These are phyloP conservation scores for Oxyscelio sp. DNA, from an alignment of 2,888 invertebrate species.

Conservation along the genomic window DNA sequence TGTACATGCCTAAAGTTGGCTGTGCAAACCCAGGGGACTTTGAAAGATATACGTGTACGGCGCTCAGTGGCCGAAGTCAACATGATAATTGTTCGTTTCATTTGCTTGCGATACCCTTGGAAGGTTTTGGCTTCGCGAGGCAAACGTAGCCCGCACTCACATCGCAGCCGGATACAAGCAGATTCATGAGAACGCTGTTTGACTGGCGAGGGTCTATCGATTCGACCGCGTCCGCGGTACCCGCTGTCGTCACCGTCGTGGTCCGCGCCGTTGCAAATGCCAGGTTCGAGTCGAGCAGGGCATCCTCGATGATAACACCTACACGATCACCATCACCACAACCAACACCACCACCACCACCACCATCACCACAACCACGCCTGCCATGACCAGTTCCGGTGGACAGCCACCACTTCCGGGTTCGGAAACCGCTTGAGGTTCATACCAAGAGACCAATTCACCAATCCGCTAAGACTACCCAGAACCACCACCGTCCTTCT, in stretches of 20 bases:
- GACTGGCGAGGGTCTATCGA: slow-evolving; percentile 89
- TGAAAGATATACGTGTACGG: slow-evolving; percentile 23
- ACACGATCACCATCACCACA: no score
- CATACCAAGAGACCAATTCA: slow-evolving; percentile 80
- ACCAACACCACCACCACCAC: slow-evolving; percentile 81
- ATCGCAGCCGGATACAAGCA: slow-evolving; percentile 98
- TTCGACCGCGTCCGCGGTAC: no score
- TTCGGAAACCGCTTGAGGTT: slow-evolving; percentile 87
- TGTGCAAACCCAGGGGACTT: no score
- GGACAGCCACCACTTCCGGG: slow-evolving; percentile 82
- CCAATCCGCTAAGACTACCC: slow-evolving; percentile 77
- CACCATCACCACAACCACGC: slow-evolving; percentile 83
- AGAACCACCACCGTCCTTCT: slow-evolving; percentile 80
- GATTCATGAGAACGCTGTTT: slow-evolving; percentile 97
- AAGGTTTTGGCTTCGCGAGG: slow-evolving; percentile 90
- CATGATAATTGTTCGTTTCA: slow-evolving; percentile 77
- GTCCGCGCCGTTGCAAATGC: slow-evolving; percentile 41
- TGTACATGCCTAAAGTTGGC: no score
- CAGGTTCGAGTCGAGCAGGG: slow-evolving; percentile 31
- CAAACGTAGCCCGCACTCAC: slow-evolving; percentile 97
- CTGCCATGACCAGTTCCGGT: slow-evolving; percentile 87
- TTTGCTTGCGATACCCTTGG: slow-evolving; percentile 84
- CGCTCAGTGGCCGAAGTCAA: slow-evolving; percentile 22
- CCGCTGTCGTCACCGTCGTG: background rate
- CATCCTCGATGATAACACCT: no score